Conservation (phyloP, 1,140 invertebrate genomes). For the Drosophila prosaltans region DNA sequence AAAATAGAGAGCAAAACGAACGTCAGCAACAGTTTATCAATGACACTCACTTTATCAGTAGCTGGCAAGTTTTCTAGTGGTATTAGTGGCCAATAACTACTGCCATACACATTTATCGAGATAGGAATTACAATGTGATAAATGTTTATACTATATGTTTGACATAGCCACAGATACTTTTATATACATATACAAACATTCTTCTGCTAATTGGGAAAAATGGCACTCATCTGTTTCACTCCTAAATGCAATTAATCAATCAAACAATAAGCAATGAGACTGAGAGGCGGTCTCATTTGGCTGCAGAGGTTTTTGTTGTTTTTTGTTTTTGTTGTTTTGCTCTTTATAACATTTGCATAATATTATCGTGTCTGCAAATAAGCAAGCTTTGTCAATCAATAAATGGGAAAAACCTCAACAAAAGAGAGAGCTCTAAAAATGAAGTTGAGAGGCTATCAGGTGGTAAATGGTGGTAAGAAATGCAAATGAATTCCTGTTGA, state of each 20-base stretch:
- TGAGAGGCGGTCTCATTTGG: not conserved
- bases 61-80: conserved; percentile 48
- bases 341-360: conserved; percentile 49
- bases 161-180: conserved; percentile 4
- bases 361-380: conserved; percentile 40
- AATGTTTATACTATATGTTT: conserved; percentile 32
- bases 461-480: conserved; percentile 66
- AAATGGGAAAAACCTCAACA: conserved; percentile 47
- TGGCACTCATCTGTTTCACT: conserved; percentile 4
- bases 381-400: conserved; percentile 47
- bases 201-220: conserved; percentile 50
- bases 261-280: conserved; percentile 38
- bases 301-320: not conserved
- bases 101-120: conserved; percentile 48
- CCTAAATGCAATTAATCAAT: conserved; percentile 51
- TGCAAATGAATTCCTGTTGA: conserved; percentile 70
- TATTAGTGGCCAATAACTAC: conserved; percentile 60
- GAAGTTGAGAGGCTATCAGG: conserved; percentile 37
- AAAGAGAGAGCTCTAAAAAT: conserved; percentile 19
- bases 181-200: conserved; percentile 19
- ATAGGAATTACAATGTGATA: conserved; percentile 54
- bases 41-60: conserved; percentile 52
- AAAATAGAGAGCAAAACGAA: conserved; percentile 15
- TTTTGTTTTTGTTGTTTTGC: conserved; percentile 20
- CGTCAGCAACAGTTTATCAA: conserved; percentile 48